Evolutionary conservation across 1,140 invertebrate species (phyloP), one percentile per base, ranked within the genome.

Genomic region (Neodiprion virginianus): DNA sequence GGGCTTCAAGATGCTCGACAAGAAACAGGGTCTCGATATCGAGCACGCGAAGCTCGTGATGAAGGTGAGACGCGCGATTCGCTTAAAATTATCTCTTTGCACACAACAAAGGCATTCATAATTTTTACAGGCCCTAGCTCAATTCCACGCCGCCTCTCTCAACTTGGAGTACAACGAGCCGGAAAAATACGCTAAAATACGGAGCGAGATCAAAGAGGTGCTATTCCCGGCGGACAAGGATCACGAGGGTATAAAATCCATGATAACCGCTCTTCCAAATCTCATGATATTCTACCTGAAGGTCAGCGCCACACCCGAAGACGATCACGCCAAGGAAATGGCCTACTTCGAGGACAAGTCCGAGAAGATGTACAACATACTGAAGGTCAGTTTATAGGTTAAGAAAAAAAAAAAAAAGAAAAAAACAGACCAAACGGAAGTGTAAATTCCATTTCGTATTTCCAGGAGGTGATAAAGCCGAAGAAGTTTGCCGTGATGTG

Each of bases 121-220:
- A 48, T 50, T 2, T 17, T 80, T 83, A 48, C 78, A 84, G 79
- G 78, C 75, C 49, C 74, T 85, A 23, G 82, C 78, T 5, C 76
- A 73, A 67, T 80, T 83, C 66, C 84, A 85, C 68, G 80, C 83
- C n/a, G 67, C 79, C 2, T 84, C 82, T n/a, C 75, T 83, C 11
- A 78, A 78, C 7, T 75, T 83, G 76, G 81, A 83, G 48, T 67
- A 78, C 61, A 73, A 77, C 12, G 75, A 83, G 67, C 73, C 65
- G 10, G 67, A 75, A 8, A 74, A 67, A 8, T 81, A 76, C 48
- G 4, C 53, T 17, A 8, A 61, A 61, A 61, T 11, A 53, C 73
- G 21, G 11, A 28, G 10, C 9, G 11, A 67, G 28, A 69, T 79
- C 1, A 48, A 72, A 50, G 78, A 81, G 61, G 21, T 79, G 40